Evolutionary conservation across 2,888 invertebrate species (phyloP).

Genomic region (Hemithea aestivaria): DNA sequence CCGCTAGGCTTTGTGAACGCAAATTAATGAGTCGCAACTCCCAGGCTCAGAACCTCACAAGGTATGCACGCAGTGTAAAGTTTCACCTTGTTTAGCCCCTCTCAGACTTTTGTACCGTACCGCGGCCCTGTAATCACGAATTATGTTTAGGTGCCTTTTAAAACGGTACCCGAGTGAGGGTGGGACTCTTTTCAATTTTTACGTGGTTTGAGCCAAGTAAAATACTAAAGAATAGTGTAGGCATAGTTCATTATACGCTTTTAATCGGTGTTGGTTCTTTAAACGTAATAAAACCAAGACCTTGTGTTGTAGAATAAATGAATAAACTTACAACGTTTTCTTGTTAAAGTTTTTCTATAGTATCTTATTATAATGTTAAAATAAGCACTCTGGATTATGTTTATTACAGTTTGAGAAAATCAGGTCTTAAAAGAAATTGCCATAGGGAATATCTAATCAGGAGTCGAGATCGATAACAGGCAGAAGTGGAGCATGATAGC

Average conservation of each 20-base stretch:
- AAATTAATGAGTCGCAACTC: conserved; percentile 68
- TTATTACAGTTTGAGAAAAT: not conserved
- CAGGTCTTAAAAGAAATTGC: conserved; percentile 10
- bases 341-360: too few relatives aligned
- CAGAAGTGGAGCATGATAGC: conserved; percentile 26
- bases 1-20: conserved; percentile 61
- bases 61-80: conserved; percentile 46
- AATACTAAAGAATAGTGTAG: too few relatives aligned
- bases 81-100: conserved; percentile 46
- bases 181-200: conserved; percentile 3
- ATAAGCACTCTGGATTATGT: too few relatives aligned
- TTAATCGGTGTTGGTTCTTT: too few relatives aligned
- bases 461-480: conserved; percentile 25
- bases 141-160: conserved; percentile 7
- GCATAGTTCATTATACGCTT: too few relatives aligned
- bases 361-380: too few relatives aligned
- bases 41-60: conserved; percentile 33
- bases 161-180: conserved; percentile 2
- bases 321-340: too few relatives aligned
- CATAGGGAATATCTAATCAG: conserved; percentile 23
- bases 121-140: conserved; percentile 8
- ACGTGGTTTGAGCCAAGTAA: not conserved
- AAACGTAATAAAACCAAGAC: too few relatives aligned
- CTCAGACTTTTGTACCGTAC: conserved; percentile 16
- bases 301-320: too few relatives aligned